Base-by-base conservation (phyloP, 2,888 invertebrate genomes). In the Escarpia spicata region DNA sequence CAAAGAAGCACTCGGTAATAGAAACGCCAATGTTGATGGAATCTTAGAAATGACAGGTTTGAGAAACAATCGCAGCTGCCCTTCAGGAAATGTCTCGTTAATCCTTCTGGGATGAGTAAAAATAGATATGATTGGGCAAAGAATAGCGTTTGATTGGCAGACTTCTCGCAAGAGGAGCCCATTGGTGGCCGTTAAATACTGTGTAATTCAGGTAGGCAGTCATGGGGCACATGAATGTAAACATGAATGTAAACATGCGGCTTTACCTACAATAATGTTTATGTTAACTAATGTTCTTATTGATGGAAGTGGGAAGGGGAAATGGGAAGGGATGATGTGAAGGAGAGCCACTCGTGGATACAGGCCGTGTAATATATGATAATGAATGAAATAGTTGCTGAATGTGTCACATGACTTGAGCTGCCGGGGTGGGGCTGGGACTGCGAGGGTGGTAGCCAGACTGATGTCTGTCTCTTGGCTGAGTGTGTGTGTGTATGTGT, bases 211-310 rank as follows among this genome's bases (percentile, higher is more conserved):
- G 60, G 26, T 10, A 60, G 60, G 60, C 60, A 60, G 60, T 4
- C 52, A 60, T 1, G n/a, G 75, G 75, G 75, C 15, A 75, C 15
- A 26, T 3, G 75, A 26, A 75, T 12, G 26, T 52, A 10, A 10
- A 10, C 8, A 9, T 52, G 9, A 12, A 12, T 52, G 52, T n/a
- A 75, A 19, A 75, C 75, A 75, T 75, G 75, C 4, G n/a, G 75
- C 26, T 15, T 19, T 75, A 75, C 75, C n/a, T 75, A 26, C 75
- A 75, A 26, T 26, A 75, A n/a, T 75, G 75, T 75, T 75, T 75
- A 75, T 75, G 75, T 75, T 75, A 75, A 6, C 75, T 75, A 75
- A 75, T 75, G 75, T 75, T 75, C 75, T 75, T 75, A 75, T 75
- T 75, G n/a, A 75, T 75, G 75, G 6, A 75, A 75, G 75, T 15